A percentile compares a stretch with the other conserved stretches of the same genome.
phyloP scores from a whole-genome alignment of 30 jellyfish, hydroid and myxozoan genomes.

The Hydra vulgaris region DNA sequence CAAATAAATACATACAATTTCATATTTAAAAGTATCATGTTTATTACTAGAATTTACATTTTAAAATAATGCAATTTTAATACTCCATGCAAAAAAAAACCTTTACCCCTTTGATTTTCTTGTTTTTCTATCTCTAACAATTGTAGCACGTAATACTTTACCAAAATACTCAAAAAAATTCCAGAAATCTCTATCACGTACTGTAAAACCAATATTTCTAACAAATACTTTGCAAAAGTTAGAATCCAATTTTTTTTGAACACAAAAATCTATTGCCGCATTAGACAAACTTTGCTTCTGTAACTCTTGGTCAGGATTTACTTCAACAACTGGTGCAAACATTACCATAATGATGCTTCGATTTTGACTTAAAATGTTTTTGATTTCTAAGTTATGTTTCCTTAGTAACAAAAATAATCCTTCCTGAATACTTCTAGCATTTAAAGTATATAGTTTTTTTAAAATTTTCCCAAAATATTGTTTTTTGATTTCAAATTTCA shows the following conservation, averaged over 20 bases:
- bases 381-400: not conserved
- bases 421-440: conserved; percentile 4
- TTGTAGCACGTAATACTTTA: conserved; percentile 45
- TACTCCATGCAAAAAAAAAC: not conserved
- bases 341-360: conserved; percentile 21
- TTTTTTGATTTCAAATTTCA: not conserved
- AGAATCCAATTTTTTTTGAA: conserved; percentile 27
- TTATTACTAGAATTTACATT: too few relatives aligned
- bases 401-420: conserved; percentile 18
- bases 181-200: conserved; percentile 53
- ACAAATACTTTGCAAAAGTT: conserved; percentile 48
- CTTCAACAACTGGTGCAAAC: conserved; percentile 10
- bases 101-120: conserved; percentile 81
- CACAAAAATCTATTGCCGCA: conserved; percentile 51
- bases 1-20: too few relatives aligned
- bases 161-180: conserved; percentile 72
- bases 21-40: too few relatives aligned
- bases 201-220: conserved; percentile 59
- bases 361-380: conserved; percentile 4
- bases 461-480: not conserved
- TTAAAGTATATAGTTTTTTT: not conserved
- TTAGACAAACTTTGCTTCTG: conserved; percentile 13
- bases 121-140: conserved; percentile 59
- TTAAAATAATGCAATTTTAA: too few relatives aligned
- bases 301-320: not conserved